These are phyloP conservation scores for Drosophila kepulauana DNA, from an alignment of 1,140 invertebrate genomes.

Conservation along the genomic window DNA sequence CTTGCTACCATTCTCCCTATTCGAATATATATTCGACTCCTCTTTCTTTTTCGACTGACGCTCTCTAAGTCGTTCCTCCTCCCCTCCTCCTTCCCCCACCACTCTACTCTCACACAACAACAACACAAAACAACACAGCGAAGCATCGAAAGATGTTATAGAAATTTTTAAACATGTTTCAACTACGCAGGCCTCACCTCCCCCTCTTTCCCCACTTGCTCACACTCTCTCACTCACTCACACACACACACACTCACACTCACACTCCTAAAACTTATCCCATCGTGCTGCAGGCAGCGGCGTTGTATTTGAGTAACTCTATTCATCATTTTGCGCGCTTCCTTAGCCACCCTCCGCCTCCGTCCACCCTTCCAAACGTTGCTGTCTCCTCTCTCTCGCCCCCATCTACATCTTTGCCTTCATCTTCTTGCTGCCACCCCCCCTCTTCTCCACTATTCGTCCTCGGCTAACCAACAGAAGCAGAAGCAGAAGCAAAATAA, in stretches of 20 bases:
- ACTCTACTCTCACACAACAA: neutral
- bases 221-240: neutral
- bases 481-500: neutral
- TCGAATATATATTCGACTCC: neutral
- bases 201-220: neutral
- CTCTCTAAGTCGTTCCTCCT: slow-evolving; percentile 1
- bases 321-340: slow-evolving; percentile 75
- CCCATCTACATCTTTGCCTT: neutral
- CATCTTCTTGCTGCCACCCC: too few species aligned
- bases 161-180: slow-evolving; percentile 81
- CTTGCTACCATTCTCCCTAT: neutral
- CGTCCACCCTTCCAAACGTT: neutral
- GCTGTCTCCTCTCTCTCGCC: neutral
- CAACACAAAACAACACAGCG: slow-evolving; percentile 16
- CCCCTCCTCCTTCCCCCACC: slow-evolving; percentile 1
- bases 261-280: slow-evolving; percentile 9
- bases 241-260: slow-evolving; percentile 4
- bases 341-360: slow-evolving; percentile 14
- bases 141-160: slow-evolving; percentile 63
- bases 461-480: slow-evolving; percentile 35
- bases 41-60: slow-evolving; percentile 1
- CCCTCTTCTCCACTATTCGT: slow-evolving; percentile 21
- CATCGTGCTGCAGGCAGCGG: slow-evolving; percentile 35
- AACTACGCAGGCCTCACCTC: slow-evolving; percentile 53
- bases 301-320: slow-evolving; percentile 78